Evolutionary conservation across 2,888 invertebrate genomes (phyloP).

Genomic region (Volucella zonaria): DNA sequence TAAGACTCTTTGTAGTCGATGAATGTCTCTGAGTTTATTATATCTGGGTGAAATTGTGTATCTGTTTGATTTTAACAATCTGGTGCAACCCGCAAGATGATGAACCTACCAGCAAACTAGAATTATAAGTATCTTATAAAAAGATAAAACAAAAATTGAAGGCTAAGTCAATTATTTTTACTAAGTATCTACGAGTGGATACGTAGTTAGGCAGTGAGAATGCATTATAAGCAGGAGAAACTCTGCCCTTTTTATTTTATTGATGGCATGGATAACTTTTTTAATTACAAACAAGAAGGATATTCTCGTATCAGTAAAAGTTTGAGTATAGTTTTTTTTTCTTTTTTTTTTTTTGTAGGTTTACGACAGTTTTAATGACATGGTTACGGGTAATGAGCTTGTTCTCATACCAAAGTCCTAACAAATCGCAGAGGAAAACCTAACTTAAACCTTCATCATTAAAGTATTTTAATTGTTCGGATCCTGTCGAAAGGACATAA

Average conservation of each 20-base stretch:
- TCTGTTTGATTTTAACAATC: background rate
- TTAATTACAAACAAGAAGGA: conserved; percentile 1
- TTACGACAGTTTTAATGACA: conserved; percentile 10
- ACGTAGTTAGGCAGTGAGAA: background rate
- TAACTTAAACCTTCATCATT: too few relatives aligned
- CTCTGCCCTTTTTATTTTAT: background rate
- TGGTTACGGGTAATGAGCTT: too few relatives aligned
- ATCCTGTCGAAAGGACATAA: too few relatives aligned
- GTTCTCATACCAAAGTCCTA: too few relatives aligned
- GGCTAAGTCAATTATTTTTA: conserved; percentile 69
- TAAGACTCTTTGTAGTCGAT: conserved; percentile 34
- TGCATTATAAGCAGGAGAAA: background rate
- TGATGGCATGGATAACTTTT: conserved; percentile 7
- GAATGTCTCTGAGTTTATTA: conserved; percentile 68
- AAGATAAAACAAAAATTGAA: conserved; percentile 33
- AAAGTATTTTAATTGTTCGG: too few relatives aligned
- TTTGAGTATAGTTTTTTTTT: too few relatives aligned
- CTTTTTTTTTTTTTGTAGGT: conserved; percentile 7
- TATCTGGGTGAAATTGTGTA: conserved; percentile 3
- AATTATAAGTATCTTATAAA: conserved; percentile 22
- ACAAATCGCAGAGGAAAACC: too few relatives aligned
- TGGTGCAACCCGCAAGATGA: conserved; percentile 39
- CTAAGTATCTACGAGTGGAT: background rate
- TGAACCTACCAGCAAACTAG: conserved; percentile 38
- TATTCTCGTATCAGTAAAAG: too few relatives aligned